Base-by-base conservation (phyloP, 2,888 invertebrate species). In the Empis stercorea region DNA sequence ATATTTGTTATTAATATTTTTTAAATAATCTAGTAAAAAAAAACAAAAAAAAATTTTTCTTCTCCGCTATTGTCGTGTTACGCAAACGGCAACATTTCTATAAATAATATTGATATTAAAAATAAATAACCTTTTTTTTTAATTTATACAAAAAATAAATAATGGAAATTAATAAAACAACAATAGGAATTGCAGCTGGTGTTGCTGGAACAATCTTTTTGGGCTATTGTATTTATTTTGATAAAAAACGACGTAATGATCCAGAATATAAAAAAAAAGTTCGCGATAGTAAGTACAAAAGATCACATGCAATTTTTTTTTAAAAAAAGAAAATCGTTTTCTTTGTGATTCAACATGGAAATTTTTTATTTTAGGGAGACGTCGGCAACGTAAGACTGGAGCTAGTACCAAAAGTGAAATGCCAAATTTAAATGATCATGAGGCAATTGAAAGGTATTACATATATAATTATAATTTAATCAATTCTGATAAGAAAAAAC, bases 211-310 rank as follows among this genome's bases (percentile, higher is more conserved):
- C 87, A 43, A 72, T 93, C 60, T 88, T 96, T 63, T 73, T 96
- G 57, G 95, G 96, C 50, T 99, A 97, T 71, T 97, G 96, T 75
- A 84, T 95, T 67, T 97, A 97, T 74, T 97, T 97, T 73, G 97
- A 99, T 71, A 82, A 84, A 62, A 89, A 93, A 71, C 79, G 97
- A 58, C 84, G 96, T 60, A 86, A 76, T 68, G 94, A 94, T 72
- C 97, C 97, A 6, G 82, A 88, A 56, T 99, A 94, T 73, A 95
- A 92, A 75, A 87, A 86, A 72, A 97, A 94, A 75, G 76, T 99
- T 56, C 80, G 87, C 64, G 93, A 97, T 74, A 85, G 96, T 96
- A 75, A 83, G 92, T 76, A 32, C 4, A 16, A 16, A 17, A 23
- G 4, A 17, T 40, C 20, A 9, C 27, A 20, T n/a, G 23, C 20